phyloP scores from a whole-genome alignment of 2,113 vertebrate genomes.

The Leiothrix lutea region DNA sequence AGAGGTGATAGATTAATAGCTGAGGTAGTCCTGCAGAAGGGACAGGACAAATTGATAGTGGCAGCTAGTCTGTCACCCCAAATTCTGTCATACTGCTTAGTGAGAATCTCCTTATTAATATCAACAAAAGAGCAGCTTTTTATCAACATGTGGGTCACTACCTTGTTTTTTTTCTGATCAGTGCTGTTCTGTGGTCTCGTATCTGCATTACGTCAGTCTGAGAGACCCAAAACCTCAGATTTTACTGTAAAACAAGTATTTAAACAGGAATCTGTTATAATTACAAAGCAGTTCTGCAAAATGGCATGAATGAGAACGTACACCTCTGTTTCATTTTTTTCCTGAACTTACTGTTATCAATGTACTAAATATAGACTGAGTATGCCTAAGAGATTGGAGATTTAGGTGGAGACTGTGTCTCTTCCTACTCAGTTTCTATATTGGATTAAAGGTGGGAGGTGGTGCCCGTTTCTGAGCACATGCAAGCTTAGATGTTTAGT shows the following conservation, averaged over 20 bases:
- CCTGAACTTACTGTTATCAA: neutral
- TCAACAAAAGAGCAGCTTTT: neutral
- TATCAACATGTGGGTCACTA: neutral
- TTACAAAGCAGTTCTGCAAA: neutral
- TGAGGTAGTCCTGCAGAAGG: neutral
- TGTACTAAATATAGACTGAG: neutral
- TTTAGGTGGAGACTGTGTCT: neutral
- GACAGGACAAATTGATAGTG: neutral
- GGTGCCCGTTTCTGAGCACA: neutral
- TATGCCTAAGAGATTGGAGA: neutral
- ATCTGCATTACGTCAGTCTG: neutral
- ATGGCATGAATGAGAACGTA: neutral
- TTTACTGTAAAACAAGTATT: neutral
- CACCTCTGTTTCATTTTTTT: neutral
- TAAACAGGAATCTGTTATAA: neutral
- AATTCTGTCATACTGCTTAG: neutral
- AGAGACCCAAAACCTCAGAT: neutral
- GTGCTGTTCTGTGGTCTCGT: neutral
- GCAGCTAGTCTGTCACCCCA: neutral
- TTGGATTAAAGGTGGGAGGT: constrained; percentile 20
- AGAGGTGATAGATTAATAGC: neutral
- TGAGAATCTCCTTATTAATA: neutral
- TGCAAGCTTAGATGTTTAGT: neutral
- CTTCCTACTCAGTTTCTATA: constrained; percentile 40
- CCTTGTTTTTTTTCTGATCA: neutral